These are phyloP conservation scores for Pinctada fucata DNA, from an alignment of 2,888 invertebrate species.

Conservation along the genomic window DNA sequence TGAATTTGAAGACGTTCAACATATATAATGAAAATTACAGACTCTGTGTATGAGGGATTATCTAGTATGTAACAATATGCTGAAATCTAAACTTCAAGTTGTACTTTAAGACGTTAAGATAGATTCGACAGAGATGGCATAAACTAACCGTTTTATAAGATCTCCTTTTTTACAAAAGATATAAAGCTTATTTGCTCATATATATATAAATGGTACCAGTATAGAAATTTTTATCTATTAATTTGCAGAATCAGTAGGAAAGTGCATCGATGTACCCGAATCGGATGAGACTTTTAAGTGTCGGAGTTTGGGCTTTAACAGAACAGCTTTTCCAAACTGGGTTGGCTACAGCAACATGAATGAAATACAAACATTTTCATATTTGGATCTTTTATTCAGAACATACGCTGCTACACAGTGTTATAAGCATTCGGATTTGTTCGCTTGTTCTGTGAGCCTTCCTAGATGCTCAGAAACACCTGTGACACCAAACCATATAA, in stretches of 20 bases:
- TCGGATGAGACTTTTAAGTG: background rate
- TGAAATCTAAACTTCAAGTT: too few relatives aligned
- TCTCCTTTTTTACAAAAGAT: too few relatives aligned
- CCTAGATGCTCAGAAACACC: constrained; percentile 60
- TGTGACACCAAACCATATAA: constrained; percentile 49
- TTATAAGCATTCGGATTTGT: constrained; percentile 58
- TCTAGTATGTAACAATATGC: too few relatives aligned
- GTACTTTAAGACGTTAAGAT: too few relatives aligned
- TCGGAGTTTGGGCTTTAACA: constrained; percentile 8
- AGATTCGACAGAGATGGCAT: too few relatives aligned
- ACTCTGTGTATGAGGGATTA: too few relatives aligned
- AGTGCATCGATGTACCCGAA: constrained; percentile 23
- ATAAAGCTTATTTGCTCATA: too few relatives aligned
- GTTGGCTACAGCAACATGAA: constrained; percentile 53
- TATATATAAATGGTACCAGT: too few relatives aligned
- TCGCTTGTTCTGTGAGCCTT: constrained; percentile 60
- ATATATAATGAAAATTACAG: too few relatives aligned
- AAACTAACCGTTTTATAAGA: too few relatives aligned
- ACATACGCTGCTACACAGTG: constrained; percentile 60
- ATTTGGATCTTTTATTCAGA: constrained; percentile 32
- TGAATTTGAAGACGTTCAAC: too few relatives aligned
- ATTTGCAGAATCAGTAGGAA: constrained; percentile 31
- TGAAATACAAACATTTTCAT: background rate
- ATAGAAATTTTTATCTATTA: too few relatives aligned
- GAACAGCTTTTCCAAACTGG: constrained; percentile 56